These are phyloP conservation scores for Poeciliopsis presidionis DNA, from an alignment of 2,797 vertebrate genomes.

Conservation along the genomic window DNA sequence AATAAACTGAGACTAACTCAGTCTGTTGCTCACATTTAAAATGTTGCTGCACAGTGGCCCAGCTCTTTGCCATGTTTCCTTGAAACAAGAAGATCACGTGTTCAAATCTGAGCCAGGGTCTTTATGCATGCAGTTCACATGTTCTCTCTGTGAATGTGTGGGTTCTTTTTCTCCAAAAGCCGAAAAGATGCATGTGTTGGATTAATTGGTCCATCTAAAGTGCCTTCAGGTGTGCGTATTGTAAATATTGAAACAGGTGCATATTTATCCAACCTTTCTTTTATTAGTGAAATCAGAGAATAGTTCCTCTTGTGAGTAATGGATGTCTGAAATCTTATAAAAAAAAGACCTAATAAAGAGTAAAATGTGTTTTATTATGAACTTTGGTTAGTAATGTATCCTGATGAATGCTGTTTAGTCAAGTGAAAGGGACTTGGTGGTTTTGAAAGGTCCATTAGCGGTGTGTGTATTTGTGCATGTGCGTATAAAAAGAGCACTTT, in stretches of 20 bases:
- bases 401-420: slow-evolving; percentile 47
- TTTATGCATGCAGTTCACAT: background rate
- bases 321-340: background rate
- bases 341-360: background rate
- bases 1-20: background rate
- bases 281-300: background rate
- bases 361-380: slow-evolving; percentile 12
- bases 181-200: background rate
- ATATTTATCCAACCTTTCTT: background rate
- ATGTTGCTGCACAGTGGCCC: background rate
- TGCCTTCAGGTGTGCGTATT: background rate
- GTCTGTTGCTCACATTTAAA: background rate
- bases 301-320: background rate
- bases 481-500: slow-evolving; percentile 56
- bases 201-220: background rate
- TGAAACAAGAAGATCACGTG: background rate
- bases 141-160: background rate
- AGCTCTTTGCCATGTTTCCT: background rate
- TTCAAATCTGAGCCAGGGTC: background rate
- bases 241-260: background rate
- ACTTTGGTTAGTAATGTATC: slow-evolving; percentile 25
- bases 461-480: slow-evolving; percentile 38
- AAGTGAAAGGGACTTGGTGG: slow-evolving; percentile 55
- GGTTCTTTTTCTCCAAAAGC: background rate
- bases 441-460: slow-evolving; percentile 76